Conservation (phyloP, 2,888 invertebrate species). For the Perdita meconis region DNA sequence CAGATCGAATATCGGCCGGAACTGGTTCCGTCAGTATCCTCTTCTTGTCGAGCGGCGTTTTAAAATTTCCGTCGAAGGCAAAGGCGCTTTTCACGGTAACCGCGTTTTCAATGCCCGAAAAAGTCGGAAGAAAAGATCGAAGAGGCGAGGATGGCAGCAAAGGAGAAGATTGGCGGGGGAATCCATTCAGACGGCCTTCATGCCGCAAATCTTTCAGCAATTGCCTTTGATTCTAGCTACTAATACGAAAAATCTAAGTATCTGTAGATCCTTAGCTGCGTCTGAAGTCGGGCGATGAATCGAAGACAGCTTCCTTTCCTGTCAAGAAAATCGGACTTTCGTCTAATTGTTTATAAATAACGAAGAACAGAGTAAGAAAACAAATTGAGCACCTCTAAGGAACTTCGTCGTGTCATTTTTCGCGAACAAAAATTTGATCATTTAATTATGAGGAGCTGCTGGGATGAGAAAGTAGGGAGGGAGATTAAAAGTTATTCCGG, state of each 20-base stretch:
- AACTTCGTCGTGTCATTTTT: too few species aligned
- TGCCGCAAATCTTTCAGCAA: slow-evolving; percentile 65
- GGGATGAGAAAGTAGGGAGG: not conserved
- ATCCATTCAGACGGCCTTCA: slow-evolving; percentile 59
- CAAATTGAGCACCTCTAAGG: too few species aligned
- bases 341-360: too few species aligned
- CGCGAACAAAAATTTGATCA: not conserved
- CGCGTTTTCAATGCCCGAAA: slow-evolving; percentile 59
- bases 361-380: too few species aligned
- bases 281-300: slow-evolving; percentile 20
- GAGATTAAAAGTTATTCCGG: slow-evolving; percentile 13
- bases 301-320: slow-evolving; percentile 25
- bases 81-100: slow-evolving; percentile 58
- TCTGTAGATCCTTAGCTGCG: slow-evolving; percentile 27
- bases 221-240: slow-evolving; percentile 70
- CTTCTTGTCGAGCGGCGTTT: slow-evolving; percentile 34
- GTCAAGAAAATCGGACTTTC: too few species aligned
- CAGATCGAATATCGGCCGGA: slow-evolving; percentile 28
- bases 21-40: slow-evolving; percentile 15
- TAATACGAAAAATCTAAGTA: slow-evolving; percentile 69
- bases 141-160: slow-evolving; percentile 24
- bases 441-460: not conserved
- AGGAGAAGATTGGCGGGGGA: slow-evolving; percentile 15
- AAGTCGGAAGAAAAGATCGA: slow-evolving; percentile 33
- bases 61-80: slow-evolving; percentile 53